Percentiles rank a stretch among this genome's conserved stretches.
phyloP scores from a whole-genome alignment of 2,888 invertebrate genomes.

The Hyppa rectilinea region DNA sequence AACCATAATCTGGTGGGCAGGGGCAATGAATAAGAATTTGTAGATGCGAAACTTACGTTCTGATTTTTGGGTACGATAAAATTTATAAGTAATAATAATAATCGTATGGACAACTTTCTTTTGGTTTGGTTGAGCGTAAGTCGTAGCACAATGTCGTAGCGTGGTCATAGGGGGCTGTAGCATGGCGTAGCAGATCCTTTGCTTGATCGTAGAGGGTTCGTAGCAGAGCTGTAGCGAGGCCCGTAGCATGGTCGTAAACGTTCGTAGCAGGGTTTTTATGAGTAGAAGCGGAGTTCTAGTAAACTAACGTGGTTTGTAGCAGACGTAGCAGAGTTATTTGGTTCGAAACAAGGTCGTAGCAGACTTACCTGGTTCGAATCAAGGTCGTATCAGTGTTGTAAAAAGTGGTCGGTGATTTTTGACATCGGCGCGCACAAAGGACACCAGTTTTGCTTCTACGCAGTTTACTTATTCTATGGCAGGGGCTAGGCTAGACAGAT shows the following conservation, averaged over 20 bases:
- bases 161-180: neutral
- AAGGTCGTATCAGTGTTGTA: neutral
- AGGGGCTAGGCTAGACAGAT: constrained; percentile 76
- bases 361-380: neutral
- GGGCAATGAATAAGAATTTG: constrained; percentile 24
- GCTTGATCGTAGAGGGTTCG: neutral
- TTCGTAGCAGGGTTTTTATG: too few relatives aligned
- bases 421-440: neutral
- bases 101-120: too few relatives aligned
- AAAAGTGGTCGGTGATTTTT: neutral
- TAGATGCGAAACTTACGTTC: neutral
- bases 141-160: too few relatives aligned
- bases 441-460: constrained; percentile 2
- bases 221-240: too few relatives aligned
- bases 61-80: neutral
- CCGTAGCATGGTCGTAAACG: too few relatives aligned
- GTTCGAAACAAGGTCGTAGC: neutral
- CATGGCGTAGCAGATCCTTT: neutral
- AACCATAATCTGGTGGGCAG: constrained; percentile 72
- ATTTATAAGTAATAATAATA: too few relatives aligned
- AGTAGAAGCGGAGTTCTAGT: too few relatives aligned
- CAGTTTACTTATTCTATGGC: constrained; percentile 35
- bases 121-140: too few relatives aligned
- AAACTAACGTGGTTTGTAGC: neutral
- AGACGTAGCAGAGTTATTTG: neutral